These are phyloP conservation scores for Nycticorax nycticorax DNA, from an alignment of 2,113 vertebrate species.

Conservation along the genomic window DNA sequence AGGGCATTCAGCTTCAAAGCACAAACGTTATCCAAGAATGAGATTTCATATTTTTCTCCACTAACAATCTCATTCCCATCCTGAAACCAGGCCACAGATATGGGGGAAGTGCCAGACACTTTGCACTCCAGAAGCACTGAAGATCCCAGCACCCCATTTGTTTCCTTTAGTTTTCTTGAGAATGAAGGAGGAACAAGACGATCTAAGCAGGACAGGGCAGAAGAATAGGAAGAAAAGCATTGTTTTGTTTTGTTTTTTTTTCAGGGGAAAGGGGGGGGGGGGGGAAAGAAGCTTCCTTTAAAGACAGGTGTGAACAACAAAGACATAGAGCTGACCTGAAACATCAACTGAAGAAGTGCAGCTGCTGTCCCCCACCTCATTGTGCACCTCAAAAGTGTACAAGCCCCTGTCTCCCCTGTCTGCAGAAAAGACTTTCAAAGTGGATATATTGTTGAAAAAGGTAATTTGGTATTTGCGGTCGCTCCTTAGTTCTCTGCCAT, in stretches of 20 bases:
- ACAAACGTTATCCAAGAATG: conserved; percentile 89
- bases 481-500: conserved; percentile 87
- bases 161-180: conserved; percentile 89
- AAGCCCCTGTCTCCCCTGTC: conserved; percentile 88
- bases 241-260: background rate
- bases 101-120: conserved; percentile 90
- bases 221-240: conserved; percentile 8
- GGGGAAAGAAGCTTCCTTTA: background rate
- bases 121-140: conserved; percentile 89
- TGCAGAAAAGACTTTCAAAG: conserved; percentile 88
- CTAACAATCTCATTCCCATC: conserved; percentile 86
- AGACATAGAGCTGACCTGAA: conserved; percentile 81
- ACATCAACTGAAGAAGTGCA: conserved; percentile 90
- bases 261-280: background rate
- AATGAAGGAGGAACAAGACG: conserved; percentile 91
- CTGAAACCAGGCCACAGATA: conserved; percentile 91
- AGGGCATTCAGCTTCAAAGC: conserved; percentile 83
- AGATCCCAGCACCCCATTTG: conserved; percentile 77
- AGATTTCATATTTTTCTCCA: conserved; percentile 87
- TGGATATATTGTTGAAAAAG: conserved; percentile 86
- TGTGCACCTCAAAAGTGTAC: conserved; percentile 92
- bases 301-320: background rate
- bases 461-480: conserved; percentile 92
- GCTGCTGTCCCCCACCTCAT: conserved; percentile 93
- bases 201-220: conserved; percentile 78